A percentile compares a stretch with the other conserved stretches of the same genome.
Evolutionary conservation across 2,113 vertebrate genomes (phyloP).

Genomic region (Cyanoderma ruficeps): DNA sequence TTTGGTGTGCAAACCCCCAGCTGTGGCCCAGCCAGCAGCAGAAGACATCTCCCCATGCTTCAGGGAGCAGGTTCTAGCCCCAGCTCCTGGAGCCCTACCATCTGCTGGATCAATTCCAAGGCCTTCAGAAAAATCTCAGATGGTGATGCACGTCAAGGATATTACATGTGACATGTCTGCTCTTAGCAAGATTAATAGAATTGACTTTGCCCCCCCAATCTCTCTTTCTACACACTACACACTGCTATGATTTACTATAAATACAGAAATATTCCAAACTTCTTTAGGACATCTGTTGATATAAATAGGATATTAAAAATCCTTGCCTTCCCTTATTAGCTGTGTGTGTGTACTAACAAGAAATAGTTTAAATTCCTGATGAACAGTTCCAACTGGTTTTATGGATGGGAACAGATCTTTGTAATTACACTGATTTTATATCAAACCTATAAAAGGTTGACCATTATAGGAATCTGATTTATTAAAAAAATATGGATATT

Average conservation of each 20-base stretch:
- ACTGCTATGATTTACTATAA: conserved; percentile 29
- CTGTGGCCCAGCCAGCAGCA: conserved; percentile 23
- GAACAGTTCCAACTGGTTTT: conserved; percentile 40
- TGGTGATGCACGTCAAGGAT: conserved; percentile 48
- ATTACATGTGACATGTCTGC: conserved; percentile 46
- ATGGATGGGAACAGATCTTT: not conserved
- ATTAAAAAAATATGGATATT: too few species aligned
- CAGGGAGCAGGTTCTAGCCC: conserved; percentile 47
- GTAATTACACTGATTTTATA: not conserved
- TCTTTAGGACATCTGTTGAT: conserved; percentile 39
- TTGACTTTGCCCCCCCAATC: not conserved
- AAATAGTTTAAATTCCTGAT: conserved; percentile 57
- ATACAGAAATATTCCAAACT: conserved; percentile 25
- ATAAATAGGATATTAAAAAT: conserved; percentile 10
- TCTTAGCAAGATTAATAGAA: conserved; percentile 39
- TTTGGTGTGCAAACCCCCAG: not conserved
- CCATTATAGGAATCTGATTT: not conserved
- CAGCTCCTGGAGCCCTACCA: conserved; percentile 21
- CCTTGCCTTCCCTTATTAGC: not conserved
- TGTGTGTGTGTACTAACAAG: conserved; percentile 34
- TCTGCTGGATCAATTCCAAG: conserved; percentile 41
- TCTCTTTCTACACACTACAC: conserved; percentile 10
- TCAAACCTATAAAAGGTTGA: not conserved
- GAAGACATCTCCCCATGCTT: not conserved
- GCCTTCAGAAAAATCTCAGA: conserved; percentile 22